phyloP scores from a whole-genome alignment of 2,888 invertebrate species.

The Halocaridina rubra region DNA sequence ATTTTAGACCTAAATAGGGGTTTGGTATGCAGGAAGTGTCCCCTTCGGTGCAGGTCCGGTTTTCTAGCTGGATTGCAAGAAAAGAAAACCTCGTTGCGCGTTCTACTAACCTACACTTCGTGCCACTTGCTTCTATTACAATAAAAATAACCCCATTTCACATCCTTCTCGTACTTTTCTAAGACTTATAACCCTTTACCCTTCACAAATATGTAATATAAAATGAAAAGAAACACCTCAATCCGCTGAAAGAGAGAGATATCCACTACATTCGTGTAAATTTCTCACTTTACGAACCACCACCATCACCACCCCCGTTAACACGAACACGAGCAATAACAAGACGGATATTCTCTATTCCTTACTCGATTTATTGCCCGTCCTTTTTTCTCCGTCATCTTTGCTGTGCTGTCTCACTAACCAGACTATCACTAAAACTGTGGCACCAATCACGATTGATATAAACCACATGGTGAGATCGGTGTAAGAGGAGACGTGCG shows the following conservation, averaged over 20 bases:
- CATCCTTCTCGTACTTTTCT: too few relatives aligned
- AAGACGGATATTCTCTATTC: too few relatives aligned
- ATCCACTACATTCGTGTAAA: too few relatives aligned
- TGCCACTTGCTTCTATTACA: too few relatives aligned
- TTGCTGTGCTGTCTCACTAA: not conserved
- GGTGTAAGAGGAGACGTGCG: constrained; percentile 15
- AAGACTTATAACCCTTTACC: too few relatives aligned
- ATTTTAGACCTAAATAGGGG: too few relatives aligned
- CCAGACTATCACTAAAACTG: constrained; percentile 30
- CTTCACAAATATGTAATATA: too few relatives aligned
- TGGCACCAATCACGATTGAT: constrained; percentile 32
- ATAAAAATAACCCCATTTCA: too few relatives aligned
- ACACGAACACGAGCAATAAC: not conserved
- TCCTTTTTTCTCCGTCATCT: not conserved
- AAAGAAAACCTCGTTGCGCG: not conserved
- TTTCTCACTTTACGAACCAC: too few relatives aligned
- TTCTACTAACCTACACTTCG: not conserved
- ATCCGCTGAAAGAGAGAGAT: too few relatives aligned
- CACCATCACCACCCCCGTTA: not conserved
- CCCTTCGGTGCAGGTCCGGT: not conserved
- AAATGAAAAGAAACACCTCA: too few relatives aligned
- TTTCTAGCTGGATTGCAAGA: not conserved
- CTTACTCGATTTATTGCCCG: too few relatives aligned
- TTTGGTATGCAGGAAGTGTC: constrained; percentile 38
- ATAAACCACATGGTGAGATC: constrained; percentile 39